Percentiles rank a stretch among this genome's conserved stretches.
Evolutionary conservation across 2,113 vertebrate species (phyloP).

Genomic region (Dunckerocampus dactyliophorus): DNA sequence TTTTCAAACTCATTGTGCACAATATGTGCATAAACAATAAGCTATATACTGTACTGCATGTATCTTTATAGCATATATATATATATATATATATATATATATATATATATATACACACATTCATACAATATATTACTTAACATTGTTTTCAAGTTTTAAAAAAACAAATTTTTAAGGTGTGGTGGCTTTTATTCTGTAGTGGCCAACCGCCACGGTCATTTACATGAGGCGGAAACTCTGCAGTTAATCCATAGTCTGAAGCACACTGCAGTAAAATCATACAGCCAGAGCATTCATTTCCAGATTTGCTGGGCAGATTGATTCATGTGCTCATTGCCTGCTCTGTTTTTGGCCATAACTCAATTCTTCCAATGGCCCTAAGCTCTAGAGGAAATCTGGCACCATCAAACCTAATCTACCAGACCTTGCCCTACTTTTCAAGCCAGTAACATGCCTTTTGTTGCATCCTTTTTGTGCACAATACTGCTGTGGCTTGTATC

Average conservation of each 20-base stretch:
- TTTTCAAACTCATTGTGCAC: too few species aligned
- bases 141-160: too few species aligned
- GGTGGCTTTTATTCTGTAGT: too few species aligned
- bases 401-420: constrained; percentile 41
- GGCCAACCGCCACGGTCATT: too few species aligned
- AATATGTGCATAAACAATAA: too few species aligned
- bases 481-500: background rate
- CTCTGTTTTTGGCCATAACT: constrained; percentile 46
- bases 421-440: constrained; percentile 39
- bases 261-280: background rate
- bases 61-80: too few species aligned
- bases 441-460: constrained; percentile 16
- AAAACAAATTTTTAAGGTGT: too few species aligned
- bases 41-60: too few species aligned
- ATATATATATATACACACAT: too few species aligned
- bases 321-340: constrained; percentile 43
- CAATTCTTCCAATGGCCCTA: constrained; percentile 40
- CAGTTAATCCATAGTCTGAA: constrained; percentile 8
- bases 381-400: constrained; percentile 51
- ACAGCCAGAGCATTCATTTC: constrained; percentile 4
- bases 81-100: too few species aligned
- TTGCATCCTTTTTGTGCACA: constrained; percentile 7
- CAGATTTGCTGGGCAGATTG: constrained; percentile 29
- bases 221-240: too few species aligned
- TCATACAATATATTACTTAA: too few species aligned